Percentiles rank a stretch among this genome's conserved stretches.
Evolutionary conservation across 2,797 vertebrate genomes (phyloP).

Genomic region (Chlorospingus flavigularis): DNA sequence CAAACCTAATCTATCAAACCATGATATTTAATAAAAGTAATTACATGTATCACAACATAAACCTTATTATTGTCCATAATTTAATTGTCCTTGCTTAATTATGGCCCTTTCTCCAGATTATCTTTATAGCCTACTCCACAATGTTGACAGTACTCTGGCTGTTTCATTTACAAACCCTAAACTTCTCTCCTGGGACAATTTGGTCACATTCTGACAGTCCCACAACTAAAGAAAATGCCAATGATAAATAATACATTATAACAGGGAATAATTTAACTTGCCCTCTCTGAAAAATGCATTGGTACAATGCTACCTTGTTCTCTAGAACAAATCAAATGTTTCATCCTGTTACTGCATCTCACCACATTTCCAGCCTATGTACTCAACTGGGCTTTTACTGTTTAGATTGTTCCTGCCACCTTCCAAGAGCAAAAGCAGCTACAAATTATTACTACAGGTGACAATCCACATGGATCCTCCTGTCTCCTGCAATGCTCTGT

Average conservation of each 20-base stretch:
- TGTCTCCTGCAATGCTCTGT: not conserved
- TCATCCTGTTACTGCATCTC: not conserved
- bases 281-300: not conserved
- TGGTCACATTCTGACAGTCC: not conserved
- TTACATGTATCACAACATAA: constrained; percentile 45
- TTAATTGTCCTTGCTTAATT: constrained; percentile 47
- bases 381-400: not conserved
- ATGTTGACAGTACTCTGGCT: not conserved
- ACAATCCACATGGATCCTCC: not conserved
- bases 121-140: not conserved
- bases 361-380: not conserved
- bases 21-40: constrained; percentile 56
- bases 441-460: not conserved
- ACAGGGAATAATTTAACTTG: not conserved
- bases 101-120: not conserved
- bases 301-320: not conserved
- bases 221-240: not conserved
- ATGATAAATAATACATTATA: not conserved
- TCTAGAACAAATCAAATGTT: not conserved
- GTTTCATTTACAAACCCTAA: constrained; percentile 6
- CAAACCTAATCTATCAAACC: constrained; percentile 51
- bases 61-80: constrained; percentile 52
- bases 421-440: not conserved
- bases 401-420: not conserved
- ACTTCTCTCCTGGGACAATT: constrained; percentile 11